Evolutionary conservation across 2,113 vertebrate species (phyloP).

Genomic region (Nymphicus hollandicus): DNA sequence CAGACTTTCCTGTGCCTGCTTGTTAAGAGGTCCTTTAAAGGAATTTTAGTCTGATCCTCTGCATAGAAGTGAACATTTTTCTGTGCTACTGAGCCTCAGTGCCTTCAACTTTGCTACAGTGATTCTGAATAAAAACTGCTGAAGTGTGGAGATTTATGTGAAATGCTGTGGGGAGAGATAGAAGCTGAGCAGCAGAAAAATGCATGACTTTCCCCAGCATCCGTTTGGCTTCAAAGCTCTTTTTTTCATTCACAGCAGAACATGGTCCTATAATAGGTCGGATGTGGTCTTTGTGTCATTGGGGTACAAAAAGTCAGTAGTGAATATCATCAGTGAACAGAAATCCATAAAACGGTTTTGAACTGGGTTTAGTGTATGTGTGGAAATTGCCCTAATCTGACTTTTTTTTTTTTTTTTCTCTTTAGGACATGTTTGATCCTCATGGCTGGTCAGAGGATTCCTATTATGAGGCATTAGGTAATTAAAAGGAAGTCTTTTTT

Average conservation of each 20-base stretch:
- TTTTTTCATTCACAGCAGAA: neutral
- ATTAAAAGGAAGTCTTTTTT: constrained; percentile 13
- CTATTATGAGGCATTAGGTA: constrained; percentile 92
- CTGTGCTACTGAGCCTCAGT: neutral
- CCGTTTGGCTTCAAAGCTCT: neutral
- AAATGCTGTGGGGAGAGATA: neutral
- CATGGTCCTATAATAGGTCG: neutral
- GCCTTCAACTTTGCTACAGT: neutral
- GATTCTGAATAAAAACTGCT: neutral
- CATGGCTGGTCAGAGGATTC: constrained; percentile 98
- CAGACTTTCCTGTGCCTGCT: neutral
- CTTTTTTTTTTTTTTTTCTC: neutral
- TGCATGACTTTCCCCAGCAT: neutral
- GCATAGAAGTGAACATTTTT: neutral
- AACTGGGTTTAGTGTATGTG: neutral
- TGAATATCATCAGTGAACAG: neutral
- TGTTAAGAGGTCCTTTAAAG: neutral
- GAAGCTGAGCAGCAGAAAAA: neutral
- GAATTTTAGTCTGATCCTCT: neutral
- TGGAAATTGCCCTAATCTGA: neutral
- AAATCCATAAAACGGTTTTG: neutral
- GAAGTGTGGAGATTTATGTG: neutral
- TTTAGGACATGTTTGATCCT: constrained; percentile 95
- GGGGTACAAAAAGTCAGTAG: neutral
- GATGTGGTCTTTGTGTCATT: neutral